Evolutionary conservation across 2,888 invertebrate species (phyloP).

Genomic region (Stenchaetothrips biformis): DNA sequence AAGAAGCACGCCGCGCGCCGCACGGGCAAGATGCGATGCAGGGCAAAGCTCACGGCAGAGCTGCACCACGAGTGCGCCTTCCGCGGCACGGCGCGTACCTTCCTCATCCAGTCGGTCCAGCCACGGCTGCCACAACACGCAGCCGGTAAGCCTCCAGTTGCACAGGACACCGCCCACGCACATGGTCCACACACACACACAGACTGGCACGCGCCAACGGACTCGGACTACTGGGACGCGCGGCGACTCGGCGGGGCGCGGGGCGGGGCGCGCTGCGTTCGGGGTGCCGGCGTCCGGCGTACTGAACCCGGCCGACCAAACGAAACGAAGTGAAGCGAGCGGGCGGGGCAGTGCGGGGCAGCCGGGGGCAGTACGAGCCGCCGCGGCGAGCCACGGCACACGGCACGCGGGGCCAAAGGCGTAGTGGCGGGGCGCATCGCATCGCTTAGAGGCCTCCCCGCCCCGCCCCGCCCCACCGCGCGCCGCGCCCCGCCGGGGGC

Average conservation of each 20-base stretch:
- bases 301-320: not conserved
- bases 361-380: too few relatives aligned
- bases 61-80: constrained; percentile 50
- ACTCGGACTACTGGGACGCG: not conserved
- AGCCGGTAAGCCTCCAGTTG: constrained; percentile 1
- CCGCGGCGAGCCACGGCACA: too few relatives aligned
- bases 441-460: not conserved
- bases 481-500: not conserved
- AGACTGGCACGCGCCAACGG: not conserved
- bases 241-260: not conserved
- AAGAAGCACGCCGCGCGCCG: too few relatives aligned
- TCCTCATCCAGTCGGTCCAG: constrained; percentile 44
- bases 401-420: too few relatives aligned
- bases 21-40: too few relatives aligned
- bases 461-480: not conserved
- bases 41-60: too few relatives aligned
- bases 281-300: constrained; percentile 12
- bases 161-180: not conserved
- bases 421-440: not conserved
- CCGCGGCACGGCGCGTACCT: constrained; percentile 49
- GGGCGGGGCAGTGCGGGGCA: not conserved
- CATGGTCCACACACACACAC: not conserved
- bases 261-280: not conserved
- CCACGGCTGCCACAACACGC: constrained; percentile 53
- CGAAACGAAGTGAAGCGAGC: not conserved